Conservation (phyloP, 1,140 invertebrate genomes). For the Lepidurus couesii region DNA sequence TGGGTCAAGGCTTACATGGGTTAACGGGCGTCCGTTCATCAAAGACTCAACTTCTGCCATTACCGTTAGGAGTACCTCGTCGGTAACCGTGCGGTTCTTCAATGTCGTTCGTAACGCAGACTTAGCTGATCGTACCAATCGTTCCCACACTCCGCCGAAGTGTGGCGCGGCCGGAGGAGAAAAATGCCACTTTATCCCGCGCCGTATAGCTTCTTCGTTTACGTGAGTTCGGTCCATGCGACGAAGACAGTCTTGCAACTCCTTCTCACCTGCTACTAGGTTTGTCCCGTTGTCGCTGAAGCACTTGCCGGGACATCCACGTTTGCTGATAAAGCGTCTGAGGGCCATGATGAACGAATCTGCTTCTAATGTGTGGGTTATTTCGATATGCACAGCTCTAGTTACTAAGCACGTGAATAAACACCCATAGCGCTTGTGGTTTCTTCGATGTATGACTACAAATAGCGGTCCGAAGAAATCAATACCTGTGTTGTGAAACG, state of each 20-base stretch:
- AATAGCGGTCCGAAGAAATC: conserved; percentile 35
- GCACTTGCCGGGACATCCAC: conserved; percentile 37
- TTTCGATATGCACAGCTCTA: conserved; percentile 41
- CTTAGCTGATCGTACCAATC: conserved; percentile 34
- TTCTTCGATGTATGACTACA: conserved; percentile 34
- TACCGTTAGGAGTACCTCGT: conserved; percentile 31
- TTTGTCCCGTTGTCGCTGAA: conserved; percentile 42
- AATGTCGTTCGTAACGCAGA: conserved; percentile 29
- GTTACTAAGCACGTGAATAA: conserved; percentile 40
- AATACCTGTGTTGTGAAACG: conserved; percentile 33
- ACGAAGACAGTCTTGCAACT: conserved; percentile 32
- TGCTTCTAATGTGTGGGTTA: conserved; percentile 37
- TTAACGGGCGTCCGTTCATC: conserved; percentile 29
- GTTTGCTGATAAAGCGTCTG: conserved; percentile 38
- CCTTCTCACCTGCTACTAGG: conserved; percentile 39
- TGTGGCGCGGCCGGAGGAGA: conserved; percentile 29
- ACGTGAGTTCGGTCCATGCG: conserved; percentile 31
- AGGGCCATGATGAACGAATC: conserved; percentile 38
- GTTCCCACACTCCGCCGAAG: conserved; percentile 35
- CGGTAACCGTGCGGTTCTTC: conserved; percentile 28
- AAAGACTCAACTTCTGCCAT: conserved; percentile 24
- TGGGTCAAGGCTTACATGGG: conserved; percentile 26
- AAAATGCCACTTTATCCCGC: conserved; percentile 30
- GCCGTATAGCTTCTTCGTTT: not conserved
- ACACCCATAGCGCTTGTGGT: conserved; percentile 39